Percentiles rank a stretch among this genome's conserved stretches.
Evolutionary conservation across 1,140 invertebrate genomes (phyloP).

Genomic region (Drosophila littoralis): DNA sequence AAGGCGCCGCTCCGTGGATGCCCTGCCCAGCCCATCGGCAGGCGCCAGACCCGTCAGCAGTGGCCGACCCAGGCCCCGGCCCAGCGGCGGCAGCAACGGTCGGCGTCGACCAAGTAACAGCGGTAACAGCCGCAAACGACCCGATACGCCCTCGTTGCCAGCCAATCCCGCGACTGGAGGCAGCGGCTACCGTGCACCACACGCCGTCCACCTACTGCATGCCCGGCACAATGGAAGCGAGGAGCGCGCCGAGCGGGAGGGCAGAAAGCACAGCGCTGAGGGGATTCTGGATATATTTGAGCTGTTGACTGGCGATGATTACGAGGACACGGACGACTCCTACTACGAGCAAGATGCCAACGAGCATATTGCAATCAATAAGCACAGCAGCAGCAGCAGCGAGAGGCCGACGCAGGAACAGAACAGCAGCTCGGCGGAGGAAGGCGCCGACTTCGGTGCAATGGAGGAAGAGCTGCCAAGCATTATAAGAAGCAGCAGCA

Average conservation of each 20-base stretch:
- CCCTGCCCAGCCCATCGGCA: not conserved
- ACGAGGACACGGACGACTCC: constrained; percentile 51
- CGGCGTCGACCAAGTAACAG: constrained; percentile 7
- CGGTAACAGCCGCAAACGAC: not conserved
- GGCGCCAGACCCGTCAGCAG: constrained; percentile 36
- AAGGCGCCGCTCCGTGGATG: constrained; percentile 11
- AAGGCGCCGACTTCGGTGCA: constrained; percentile 73
- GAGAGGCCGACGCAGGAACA: constrained; percentile 19
- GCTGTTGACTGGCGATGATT: constrained; percentile 48
- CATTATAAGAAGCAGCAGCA: constrained; percentile 9
- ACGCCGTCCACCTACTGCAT: constrained; percentile 60
- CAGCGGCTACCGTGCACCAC: constrained; percentile 31
- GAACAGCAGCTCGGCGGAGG: constrained; percentile 73
- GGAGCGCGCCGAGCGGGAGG: not conserved
- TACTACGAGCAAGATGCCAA: constrained; percentile 44
- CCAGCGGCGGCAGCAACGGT: not conserved
- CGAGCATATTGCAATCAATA: not conserved
- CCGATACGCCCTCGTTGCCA: not conserved
- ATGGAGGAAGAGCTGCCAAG: constrained; percentile 52
- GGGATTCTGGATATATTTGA: constrained; percentile 61
- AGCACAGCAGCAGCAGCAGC: constrained; percentile 2
- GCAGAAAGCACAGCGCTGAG: constrained; percentile 3
- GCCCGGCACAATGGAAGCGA: constrained; percentile 36
- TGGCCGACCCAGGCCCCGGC: not conserved
- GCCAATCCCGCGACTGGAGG: not conserved